phyloP scores from a whole-genome alignment of 2,888 invertebrate species.

The Trypoxylon attenuatum region DNA sequence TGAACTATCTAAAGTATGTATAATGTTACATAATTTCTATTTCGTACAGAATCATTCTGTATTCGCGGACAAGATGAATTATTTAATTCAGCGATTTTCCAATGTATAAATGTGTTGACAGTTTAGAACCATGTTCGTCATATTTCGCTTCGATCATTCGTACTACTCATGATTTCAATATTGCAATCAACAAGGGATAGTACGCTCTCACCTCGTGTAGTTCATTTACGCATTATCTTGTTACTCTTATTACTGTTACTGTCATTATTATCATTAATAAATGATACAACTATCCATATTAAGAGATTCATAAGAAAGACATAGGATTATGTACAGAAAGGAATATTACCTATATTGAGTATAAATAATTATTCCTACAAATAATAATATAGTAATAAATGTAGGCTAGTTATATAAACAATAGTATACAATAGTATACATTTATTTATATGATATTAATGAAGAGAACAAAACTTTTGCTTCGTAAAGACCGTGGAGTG shows the following conservation, averaged over 20 bases:
- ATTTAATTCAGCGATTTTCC: constrained; percentile 7
- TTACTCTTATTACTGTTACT: constrained; percentile 70
- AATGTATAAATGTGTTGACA: constrained; percentile 15
- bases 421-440: constrained; percentile 64
- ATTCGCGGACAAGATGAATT: neutral
- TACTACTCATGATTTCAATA: constrained; percentile 48
- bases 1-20: constrained; percentile 60
- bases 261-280: constrained; percentile 69
- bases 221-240: constrained; percentile 67
- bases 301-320: constrained; percentile 68
- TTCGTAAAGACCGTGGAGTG: constrained; percentile 67
- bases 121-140: constrained; percentile 15
- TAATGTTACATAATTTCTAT: constrained; percentile 25
- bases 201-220: constrained; percentile 54
- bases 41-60: neutral
- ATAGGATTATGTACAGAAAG: constrained; percentile 73
- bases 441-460: constrained; percentile 68
- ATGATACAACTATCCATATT: constrained; percentile 66
- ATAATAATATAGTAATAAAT: constrained; percentile 66
- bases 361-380: constrained; percentile 54
- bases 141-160: neutral
- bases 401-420: constrained; percentile 60
- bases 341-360: constrained; percentile 68
- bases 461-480: constrained; percentile 54
- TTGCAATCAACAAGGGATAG: constrained; percentile 38